Conservation (phyloP, 2,888 invertebrate species). For the Parelbella ahira region DNA sequence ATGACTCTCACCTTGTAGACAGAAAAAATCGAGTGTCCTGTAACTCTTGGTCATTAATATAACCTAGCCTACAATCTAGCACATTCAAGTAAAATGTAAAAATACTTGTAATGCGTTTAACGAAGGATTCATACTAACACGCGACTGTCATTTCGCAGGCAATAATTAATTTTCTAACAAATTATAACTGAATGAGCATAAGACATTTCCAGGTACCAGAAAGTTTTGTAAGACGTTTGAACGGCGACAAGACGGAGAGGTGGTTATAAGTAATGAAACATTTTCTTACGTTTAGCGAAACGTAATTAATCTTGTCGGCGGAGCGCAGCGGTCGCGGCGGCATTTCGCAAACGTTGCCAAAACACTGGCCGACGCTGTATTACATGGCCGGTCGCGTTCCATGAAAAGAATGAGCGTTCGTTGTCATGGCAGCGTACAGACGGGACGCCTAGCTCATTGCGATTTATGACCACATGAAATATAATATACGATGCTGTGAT, state of each 20-base stretch:
- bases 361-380: slow-evolving; percentile 17
- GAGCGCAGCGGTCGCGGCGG: slow-evolving; percentile 29
- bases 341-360: slow-evolving; percentile 45
- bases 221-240: slow-evolving; percentile 1
- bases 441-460: too few species aligned
- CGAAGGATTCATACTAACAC: too few species aligned
- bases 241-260: slow-evolving; percentile 1
- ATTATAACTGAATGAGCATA: slow-evolving; percentile 3
- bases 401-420: slow-evolving; percentile 21
- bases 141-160: too few species aligned
- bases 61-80: too few species aligned
- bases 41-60: too few species aligned
- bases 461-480: too few species aligned
- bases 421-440: too few species aligned
- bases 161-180: neutral
- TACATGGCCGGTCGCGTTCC: slow-evolving; percentile 20
- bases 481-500: too few species aligned
- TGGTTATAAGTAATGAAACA: slow-evolving; percentile 12
- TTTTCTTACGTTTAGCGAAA: slow-evolving; percentile 22
- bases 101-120: too few species aligned
- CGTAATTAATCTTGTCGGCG: slow-evolving; percentile 16
- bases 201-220: neutral
- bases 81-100: too few species aligned
- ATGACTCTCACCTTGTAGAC: too few species aligned
- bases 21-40: too few species aligned